Evolutionary conservation across 1,140 invertebrate species (phyloP).

Genomic region (Dendrolimus punctatus): DNA sequence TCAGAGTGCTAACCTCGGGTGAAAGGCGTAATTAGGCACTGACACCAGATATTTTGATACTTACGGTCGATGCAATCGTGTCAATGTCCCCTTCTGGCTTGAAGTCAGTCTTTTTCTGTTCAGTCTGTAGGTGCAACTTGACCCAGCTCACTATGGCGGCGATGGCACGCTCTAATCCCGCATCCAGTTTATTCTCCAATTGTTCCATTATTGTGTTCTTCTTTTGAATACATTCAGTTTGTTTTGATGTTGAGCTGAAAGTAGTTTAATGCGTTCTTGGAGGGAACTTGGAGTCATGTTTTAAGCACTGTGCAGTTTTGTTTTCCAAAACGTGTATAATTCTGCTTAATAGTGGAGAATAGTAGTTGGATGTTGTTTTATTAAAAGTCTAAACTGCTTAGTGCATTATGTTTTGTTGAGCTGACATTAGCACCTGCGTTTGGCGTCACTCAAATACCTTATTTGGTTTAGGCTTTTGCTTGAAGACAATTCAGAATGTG

Average conservation of each 20-base stretch:
- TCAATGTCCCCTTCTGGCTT: constrained; percentile 92
- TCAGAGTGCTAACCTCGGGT: too few relatives aligned
- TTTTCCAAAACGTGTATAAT: too few relatives aligned
- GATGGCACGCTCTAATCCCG: constrained; percentile 90
- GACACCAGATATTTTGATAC: constrained; percentile 6
- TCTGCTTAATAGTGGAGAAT: too few relatives aligned
- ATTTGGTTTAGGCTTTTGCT: too few relatives aligned
- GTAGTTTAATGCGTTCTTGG: neutral
- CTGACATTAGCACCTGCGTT: too few relatives aligned
- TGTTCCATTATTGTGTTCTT: constrained; percentile 91
- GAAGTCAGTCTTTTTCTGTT: constrained; percentile 97
- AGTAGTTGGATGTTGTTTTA: too few relatives aligned
- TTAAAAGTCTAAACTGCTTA: too few relatives aligned
- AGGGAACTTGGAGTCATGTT: too few relatives aligned
- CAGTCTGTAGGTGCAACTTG: constrained; percentile 89
- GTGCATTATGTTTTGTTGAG: too few relatives aligned
- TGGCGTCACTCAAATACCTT: too few relatives aligned
- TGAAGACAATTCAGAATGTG: too few relatives aligned
- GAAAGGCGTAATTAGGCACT: neutral
- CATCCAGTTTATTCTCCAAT: constrained; percentile 93
- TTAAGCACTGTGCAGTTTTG: too few relatives aligned
- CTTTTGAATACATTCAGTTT: constrained; percentile 89
- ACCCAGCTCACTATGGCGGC: constrained; percentile 94
- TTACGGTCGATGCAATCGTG: constrained; percentile 81
- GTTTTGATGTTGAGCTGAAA: constrained; percentile 88